A percentile compares a stretch with the other conserved stretches of the same genome.
Conservation (phyloP, 2,888 invertebrate genomes). For the Caenorhabditis imperialis region DNA sequence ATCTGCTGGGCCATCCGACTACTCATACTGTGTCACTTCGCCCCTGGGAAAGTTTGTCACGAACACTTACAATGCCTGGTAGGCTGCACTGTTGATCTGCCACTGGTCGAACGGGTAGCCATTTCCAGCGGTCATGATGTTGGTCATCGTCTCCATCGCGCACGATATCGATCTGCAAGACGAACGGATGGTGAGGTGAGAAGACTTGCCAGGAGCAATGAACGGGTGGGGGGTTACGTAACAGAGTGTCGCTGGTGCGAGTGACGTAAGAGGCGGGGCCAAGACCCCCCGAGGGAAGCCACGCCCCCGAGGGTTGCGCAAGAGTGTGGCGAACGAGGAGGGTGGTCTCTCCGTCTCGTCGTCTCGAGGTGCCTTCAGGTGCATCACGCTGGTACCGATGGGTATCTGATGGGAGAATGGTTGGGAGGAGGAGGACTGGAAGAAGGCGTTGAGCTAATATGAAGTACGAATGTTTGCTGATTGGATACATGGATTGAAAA, state of each 20-base stretch:
- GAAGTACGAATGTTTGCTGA: not conserved
- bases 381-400: too few relatives aligned
- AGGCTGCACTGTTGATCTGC: not conserved
- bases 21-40: too few relatives aligned
- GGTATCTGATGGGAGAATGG: not conserved
- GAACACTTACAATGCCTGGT: too few relatives aligned
- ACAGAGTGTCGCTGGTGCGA: slow-evolving; percentile 16
- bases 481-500: not conserved
- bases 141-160: not conserved
- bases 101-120: not conserved
- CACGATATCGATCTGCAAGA: not conserved
- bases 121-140: not conserved
- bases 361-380: too few relatives aligned
- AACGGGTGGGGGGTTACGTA: slow-evolving; percentile 14
- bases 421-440: not conserved
- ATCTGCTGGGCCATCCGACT: too few relatives aligned
- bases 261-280: slow-evolving; percentile 19
- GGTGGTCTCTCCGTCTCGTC: too few relatives aligned
- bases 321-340: too few relatives aligned
- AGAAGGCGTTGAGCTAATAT: not conserved
- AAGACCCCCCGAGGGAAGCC: not conserved
- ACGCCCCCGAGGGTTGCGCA: not conserved
- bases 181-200: not conserved
- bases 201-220: slow-evolving; percentile 1
- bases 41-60: too few relatives aligned